Evolutionary conservation across 2,113 vertebrate species (phyloP).

Genomic region (Campylomormyrus numenius): DNA sequence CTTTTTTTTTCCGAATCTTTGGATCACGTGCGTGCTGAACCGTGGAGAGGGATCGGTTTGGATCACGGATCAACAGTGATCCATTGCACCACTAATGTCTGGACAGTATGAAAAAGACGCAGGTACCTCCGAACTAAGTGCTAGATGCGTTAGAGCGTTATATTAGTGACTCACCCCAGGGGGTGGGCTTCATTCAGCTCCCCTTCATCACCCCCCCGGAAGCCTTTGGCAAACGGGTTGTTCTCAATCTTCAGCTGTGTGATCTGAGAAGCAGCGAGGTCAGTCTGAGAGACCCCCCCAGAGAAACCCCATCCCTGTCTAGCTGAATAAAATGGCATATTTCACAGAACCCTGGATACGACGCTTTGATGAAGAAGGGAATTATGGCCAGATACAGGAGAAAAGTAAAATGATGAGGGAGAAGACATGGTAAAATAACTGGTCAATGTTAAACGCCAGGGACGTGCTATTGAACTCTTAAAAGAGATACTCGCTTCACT

Average conservation of each 20-base stretch:
- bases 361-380: background rate
- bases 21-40: no score
- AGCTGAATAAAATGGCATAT: background rate
- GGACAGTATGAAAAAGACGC: background rate
- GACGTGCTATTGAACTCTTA: background rate
- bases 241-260: slow-evolving; percentile 97
- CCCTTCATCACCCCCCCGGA: slow-evolving; percentile 90
- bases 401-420: background rate
- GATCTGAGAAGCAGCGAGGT: slow-evolving; percentile 61
- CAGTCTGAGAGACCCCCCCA: background rate
- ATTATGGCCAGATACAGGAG: background rate
- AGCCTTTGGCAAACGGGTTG: slow-evolving; percentile 96
- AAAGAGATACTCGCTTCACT: background rate
- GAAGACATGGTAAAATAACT: background rate
- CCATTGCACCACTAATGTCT: background rate
- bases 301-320: background rate
- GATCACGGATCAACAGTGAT: no score
- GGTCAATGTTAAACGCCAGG: background rate
- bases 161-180: slow-evolving; percentile 67
- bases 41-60: no score
- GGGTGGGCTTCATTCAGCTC: slow-evolving; percentile 83
- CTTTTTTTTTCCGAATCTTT: no score
- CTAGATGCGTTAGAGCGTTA: no score
- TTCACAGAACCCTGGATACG: slow-evolving; percentile 71
- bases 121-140: no score